Evolutionary conservation across 2,888 invertebrate genomes (phyloP).

Genomic region (Poecilobothrus nobilitatus): DNA sequence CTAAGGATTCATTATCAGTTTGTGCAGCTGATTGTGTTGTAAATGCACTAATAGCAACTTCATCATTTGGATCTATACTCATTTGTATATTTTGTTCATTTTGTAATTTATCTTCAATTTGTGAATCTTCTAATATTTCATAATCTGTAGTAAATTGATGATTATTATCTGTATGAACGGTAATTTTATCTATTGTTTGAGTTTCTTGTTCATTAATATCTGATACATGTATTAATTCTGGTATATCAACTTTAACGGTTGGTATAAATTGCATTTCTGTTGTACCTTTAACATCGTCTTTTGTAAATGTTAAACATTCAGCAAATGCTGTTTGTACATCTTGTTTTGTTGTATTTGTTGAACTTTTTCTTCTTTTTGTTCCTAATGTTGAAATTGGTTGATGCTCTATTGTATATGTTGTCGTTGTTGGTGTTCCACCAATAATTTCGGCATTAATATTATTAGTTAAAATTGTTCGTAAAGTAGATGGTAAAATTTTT

Average conservation of each 20-base stretch:
- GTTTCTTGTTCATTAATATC: constrained; percentile 26
- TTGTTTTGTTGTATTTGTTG: not conserved
- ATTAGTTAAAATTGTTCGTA: constrained; percentile 32
- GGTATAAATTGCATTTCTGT: constrained; percentile 28
- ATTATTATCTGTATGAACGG: not conserved
- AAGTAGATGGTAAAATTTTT: constrained; percentile 42
- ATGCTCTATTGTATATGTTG: constrained; percentile 24
- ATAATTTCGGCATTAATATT: not conserved
- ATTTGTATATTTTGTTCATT: constrained; percentile 40
- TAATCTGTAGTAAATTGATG: constrained; percentile 32
- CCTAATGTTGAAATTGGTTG: constrained; percentile 13
- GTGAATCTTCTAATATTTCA: constrained; percentile 42
- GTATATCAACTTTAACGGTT: constrained; percentile 50
- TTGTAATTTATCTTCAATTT: constrained; percentile 39
- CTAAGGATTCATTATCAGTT: constrained; percentile 24
- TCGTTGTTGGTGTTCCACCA: constrained; percentile 20
- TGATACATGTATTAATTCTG: constrained; percentile 48
- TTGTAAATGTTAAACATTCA: constrained; percentile 27
- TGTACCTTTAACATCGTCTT: constrained; percentile 37
- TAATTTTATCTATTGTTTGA: not conserved
- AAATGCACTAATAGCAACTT: constrained; percentile 34
- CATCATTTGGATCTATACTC: constrained; percentile 28
- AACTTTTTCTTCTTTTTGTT: not conserved
- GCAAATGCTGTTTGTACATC: not conserved
- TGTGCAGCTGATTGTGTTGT: constrained; percentile 35